These are phyloP conservation scores for Macrobrachium nipponense DNA, from an alignment of 1,140 invertebrate genomes.

Conservation along the genomic window DNA sequence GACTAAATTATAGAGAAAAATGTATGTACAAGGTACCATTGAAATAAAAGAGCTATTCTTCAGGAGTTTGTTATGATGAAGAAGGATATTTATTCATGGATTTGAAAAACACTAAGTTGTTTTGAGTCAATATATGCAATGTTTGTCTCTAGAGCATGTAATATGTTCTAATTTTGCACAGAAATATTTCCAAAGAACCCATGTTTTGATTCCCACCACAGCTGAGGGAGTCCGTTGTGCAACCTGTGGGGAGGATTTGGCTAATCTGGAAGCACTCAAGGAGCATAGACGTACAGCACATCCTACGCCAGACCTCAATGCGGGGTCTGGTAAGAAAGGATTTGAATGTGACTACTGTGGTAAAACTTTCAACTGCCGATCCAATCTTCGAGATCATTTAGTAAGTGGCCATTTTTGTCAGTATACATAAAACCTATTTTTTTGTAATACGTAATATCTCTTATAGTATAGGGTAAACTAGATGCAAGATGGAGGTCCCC, in stretches of 20 bases:
- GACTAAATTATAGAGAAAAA: no score
- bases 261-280: constrained; percentile 57
- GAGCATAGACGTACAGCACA: constrained; percentile 56
- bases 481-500: no score
- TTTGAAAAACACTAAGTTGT: no score
- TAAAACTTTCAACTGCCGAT: constrained; percentile 61
- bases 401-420: constrained; percentile 11
- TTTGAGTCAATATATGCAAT: no score
- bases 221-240: constrained; percentile 55
- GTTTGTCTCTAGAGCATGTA: no score
- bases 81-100: no score
- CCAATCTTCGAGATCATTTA: constrained; percentile 61
- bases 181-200: not conserved
- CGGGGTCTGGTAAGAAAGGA: constrained; percentile 36
- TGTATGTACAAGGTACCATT: no score
- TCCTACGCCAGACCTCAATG: constrained; percentile 41
- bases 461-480: no score
- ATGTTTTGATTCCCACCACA: not conserved
- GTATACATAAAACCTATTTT: not conserved
- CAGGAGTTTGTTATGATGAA: no score
- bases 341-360: constrained; percentile 63
- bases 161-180: not conserved
- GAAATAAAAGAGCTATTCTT: no score
- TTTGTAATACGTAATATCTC: no score
- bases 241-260: constrained; percentile 59